Evolutionary conservation across 2,113 vertebrate species (phyloP), one percentile per base, ranked within the genome.

Genomic region (Datnioides undecimradiatus): DNA sequence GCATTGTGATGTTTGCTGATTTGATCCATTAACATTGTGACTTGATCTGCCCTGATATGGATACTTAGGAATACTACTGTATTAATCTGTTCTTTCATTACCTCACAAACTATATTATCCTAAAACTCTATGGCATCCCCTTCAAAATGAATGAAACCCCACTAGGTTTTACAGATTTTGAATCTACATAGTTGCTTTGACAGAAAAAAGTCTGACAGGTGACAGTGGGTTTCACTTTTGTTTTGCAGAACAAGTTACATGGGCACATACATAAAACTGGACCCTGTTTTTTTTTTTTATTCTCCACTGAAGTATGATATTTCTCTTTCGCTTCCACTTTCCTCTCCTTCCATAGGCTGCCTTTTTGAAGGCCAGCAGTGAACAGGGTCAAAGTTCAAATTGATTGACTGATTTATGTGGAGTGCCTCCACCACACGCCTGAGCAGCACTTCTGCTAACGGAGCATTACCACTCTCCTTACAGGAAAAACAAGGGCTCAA

Each of bases 301-400:
- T 51, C 72, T 9, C 63, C 11, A 48, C 43, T 46, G 21, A 57
- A 34, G 36, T 55, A 63, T 63, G 73, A 70, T 46, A 63, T 73
- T 79, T 68, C 19, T 55, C n/a, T 46, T 52, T 19, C 64, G 63
- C 69, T 43, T 59, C 13, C 29, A 80, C 64, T 72, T 80, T 27
- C 64, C 59, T 33, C 46, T 77, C 10, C 62, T 71, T n/a, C n/a
- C 59, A 48, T 52, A 51, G 41, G 23, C 27, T 41, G 58, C 12
- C 52, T 27, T 66, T 73, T 59, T 23, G 83, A 88, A 83, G 67
- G 71, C 64, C 65, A 73, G 55, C 46, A 21, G 79, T 67, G 31
- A 73, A 54, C 4, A 7, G 45, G 60, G 73, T 73, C 66, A 81
- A 52, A 60, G 82, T 41, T 87, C 62, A 85, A 75, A 80, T 60